These are phyloP conservation scores for Aricia artaxerxes DNA, from an alignment of 2,888 invertebrate genomes.

Conservation along the genomic window DNA sequence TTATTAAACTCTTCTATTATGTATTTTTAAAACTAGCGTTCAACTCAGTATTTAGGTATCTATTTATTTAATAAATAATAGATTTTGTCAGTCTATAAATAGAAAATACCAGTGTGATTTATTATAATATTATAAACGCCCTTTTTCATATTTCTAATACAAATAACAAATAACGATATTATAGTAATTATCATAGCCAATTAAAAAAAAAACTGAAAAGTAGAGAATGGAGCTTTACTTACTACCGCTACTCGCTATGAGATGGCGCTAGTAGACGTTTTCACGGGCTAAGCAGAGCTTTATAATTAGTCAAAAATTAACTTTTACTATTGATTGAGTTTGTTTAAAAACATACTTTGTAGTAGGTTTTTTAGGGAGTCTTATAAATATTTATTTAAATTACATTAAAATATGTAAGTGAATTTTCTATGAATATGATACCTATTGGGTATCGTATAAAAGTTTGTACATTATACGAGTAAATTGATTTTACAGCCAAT, in stretches of 20 bases:
- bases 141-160: too few relatives aligned
- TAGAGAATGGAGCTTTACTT: neutral
- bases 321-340: neutral
- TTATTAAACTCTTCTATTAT: too few relatives aligned
- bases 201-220: too few relatives aligned
- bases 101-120: too few relatives aligned
- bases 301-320: neutral
- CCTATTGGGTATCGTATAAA: neutral
- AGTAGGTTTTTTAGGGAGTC: neutral
- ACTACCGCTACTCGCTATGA: constrained; percentile 17
- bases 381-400: neutral
- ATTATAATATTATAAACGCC: too few relatives aligned
- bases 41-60: too few relatives aligned
- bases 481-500: constrained; percentile 1
- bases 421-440: neutral
- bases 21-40: too few relatives aligned
- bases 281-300: neutral
- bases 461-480: neutral
- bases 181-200: too few relatives aligned
- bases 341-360: neutral
- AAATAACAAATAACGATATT: too few relatives aligned
- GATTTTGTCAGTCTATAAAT: too few relatives aligned
- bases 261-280: constrained; percentile 22
- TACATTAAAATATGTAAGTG: neutral
- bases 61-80: too few relatives aligned